A percentile compares a stretch with the other conserved stretches of the same genome.
Conservation (phyloP, 2,113 vertebrate species). For the Ornithorhynchus anatinus region DNA sequence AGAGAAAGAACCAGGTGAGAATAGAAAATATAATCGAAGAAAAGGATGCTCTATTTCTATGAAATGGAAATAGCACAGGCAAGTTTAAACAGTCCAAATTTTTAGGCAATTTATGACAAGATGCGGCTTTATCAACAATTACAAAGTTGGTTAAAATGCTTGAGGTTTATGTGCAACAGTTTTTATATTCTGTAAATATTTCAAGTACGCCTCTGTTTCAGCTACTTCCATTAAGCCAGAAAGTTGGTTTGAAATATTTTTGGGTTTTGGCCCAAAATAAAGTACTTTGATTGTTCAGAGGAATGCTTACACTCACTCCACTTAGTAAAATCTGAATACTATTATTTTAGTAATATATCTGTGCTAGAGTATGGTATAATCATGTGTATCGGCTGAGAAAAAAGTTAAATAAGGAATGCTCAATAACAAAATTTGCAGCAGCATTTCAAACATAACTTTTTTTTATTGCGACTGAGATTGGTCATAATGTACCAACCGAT, state of each 20-base stretch:
- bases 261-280: neutral
- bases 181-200: slow-evolving; percentile 27
- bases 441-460: neutral
- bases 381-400: neutral
- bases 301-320: slow-evolving; percentile 11
- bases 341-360: neutral
- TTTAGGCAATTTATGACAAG: neutral
- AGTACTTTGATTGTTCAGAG: neutral
- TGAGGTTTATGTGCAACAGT: slow-evolving; percentile 15
- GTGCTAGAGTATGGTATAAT: neutral
- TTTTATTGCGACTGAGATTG: neutral
- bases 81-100: neutral
- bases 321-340: neutral
- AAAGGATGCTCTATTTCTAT: neutral
- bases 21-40: neutral
- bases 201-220: slow-evolving; percentile 12
- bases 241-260: slow-evolving; percentile 14
- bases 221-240: neutral
- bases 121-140: neutral
- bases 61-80: neutral
- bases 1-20: neutral
- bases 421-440: neutral
- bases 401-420: neutral
- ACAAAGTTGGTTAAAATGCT: neutral
- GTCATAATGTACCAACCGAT: neutral